Evolutionary conservation across 2,797 vertebrate genomes (phyloP).

Genomic region (Synanceia verrucosa): DNA sequence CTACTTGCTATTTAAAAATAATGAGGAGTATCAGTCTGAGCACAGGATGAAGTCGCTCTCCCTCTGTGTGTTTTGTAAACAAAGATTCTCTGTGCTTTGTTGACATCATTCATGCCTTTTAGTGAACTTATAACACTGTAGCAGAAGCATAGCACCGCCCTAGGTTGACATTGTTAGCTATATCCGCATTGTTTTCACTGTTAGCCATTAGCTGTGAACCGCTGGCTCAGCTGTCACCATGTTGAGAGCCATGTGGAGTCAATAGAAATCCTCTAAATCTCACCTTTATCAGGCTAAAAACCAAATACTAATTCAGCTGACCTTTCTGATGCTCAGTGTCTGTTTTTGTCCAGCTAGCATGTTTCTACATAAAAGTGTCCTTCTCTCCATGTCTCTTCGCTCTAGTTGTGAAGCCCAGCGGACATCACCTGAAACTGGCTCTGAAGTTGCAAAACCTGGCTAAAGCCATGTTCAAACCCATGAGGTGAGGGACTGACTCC

Average conservation of each 20-base stretch:
- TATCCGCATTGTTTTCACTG: too few species aligned
- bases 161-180: too few species aligned
- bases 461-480: constrained; percentile 98
- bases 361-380: background rate
- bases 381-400: background rate
- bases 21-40: background rate
- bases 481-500: constrained; percentile 88
- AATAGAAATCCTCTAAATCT: too few species aligned
- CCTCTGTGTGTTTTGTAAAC: background rate
- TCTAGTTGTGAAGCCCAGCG: constrained; percentile 96
- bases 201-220: too few species aligned
- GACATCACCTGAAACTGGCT: constrained; percentile 94
- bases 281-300: too few species aligned
- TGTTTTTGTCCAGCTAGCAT: background rate
- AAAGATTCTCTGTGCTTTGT: background rate
- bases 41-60: background rate
- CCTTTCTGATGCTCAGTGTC: constrained; percentile 5
- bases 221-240: too few species aligned
- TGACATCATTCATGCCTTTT: background rate
- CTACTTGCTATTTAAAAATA: background rate
- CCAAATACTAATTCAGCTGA: background rate
- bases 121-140: too few species aligned
- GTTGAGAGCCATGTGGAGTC: too few species aligned
- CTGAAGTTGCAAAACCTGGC: constrained; percentile 92
- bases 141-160: too few species aligned